Percentiles rank a stretch among this genome's conserved stretches.
Evolutionary conservation across 2,888 invertebrate genomes (phyloP).

Genomic region (Lasioglossum marginatum): DNA sequence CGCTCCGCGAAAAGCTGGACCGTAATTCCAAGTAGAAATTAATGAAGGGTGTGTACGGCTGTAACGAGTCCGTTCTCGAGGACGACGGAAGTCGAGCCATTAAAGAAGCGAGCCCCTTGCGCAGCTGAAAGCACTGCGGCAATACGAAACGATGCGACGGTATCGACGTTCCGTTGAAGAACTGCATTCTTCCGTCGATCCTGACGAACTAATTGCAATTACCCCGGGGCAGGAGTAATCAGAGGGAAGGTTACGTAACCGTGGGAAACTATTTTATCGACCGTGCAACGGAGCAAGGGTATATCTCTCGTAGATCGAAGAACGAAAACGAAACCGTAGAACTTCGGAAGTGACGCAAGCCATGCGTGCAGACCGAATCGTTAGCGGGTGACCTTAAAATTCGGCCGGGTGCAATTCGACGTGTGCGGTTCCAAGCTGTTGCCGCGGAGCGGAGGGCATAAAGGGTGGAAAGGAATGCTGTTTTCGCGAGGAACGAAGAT

Average conservation of each 20-base stretch:
- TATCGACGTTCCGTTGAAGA: slow-evolving; percentile 30
- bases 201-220: not conserved
- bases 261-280: not conserved
- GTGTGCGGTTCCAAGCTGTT: not conserved
- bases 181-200: not conserved
- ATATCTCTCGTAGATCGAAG: not conserved
- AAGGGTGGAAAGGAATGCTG: not conserved
- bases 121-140: slow-evolving; percentile 8
- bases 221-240: not conserved
- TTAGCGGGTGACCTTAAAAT: slow-evolving; percentile 35
- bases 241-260: not conserved
- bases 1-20: not conserved
- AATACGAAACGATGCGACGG: not conserved
- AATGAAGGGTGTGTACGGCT: not conserved
- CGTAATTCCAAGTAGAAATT: not conserved
- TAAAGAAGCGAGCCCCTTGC: not conserved
- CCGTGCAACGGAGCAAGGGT: not conserved
- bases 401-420: not conserved
- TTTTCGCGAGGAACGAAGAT: not conserved
- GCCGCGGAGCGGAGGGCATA: not conserved
- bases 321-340: not conserved
- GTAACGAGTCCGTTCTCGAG: not conserved
- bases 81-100: not conserved
- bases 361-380: slow-evolving; percentile 25
- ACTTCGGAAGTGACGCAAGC: slow-evolving; percentile 27